phyloP scores from a whole-genome alignment of 2,113 vertebrate genomes.

The Sinocyclocheilus maitianheensis region DNA sequence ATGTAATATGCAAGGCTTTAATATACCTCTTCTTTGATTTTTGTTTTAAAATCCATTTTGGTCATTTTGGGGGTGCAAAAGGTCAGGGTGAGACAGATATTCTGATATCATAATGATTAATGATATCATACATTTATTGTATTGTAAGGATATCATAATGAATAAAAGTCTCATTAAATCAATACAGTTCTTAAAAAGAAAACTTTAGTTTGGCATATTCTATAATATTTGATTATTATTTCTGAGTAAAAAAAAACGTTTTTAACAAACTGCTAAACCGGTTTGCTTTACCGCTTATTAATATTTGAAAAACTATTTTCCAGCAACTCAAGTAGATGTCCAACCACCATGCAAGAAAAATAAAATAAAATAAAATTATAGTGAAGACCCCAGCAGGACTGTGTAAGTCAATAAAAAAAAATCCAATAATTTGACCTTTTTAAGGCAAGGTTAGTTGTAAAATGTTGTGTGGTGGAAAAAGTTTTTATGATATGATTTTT shows the following conservation, averaged over 20 bases:
- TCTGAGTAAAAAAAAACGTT: background rate
- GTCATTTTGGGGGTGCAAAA: background rate
- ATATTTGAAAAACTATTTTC: background rate
- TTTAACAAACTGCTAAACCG: background rate
- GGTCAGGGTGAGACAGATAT: background rate
- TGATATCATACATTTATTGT: too few relatives aligned
- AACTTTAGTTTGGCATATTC: background rate
- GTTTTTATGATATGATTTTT: too few relatives aligned
- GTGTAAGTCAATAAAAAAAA: too few relatives aligned
- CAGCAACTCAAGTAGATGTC: background rate
- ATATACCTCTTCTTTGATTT: background rate
- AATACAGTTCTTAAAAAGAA: background rate
- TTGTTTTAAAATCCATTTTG: background rate
- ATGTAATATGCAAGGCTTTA: too few relatives aligned
- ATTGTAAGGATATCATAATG: background rate
- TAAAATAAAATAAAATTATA: background rate
- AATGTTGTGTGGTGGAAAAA: too few relatives aligned
- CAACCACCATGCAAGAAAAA: background rate
- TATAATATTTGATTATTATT: background rate
- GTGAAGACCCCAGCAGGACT: background rate
- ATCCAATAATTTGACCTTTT: too few relatives aligned
- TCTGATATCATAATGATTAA: too few relatives aligned
- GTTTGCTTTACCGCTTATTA: background rate
- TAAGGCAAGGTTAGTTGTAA: too few relatives aligned
- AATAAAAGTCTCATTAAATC: background rate